Base-by-base conservation (phyloP, 1,140 invertebrate genomes). In the Magallana ariakensis region DNA sequence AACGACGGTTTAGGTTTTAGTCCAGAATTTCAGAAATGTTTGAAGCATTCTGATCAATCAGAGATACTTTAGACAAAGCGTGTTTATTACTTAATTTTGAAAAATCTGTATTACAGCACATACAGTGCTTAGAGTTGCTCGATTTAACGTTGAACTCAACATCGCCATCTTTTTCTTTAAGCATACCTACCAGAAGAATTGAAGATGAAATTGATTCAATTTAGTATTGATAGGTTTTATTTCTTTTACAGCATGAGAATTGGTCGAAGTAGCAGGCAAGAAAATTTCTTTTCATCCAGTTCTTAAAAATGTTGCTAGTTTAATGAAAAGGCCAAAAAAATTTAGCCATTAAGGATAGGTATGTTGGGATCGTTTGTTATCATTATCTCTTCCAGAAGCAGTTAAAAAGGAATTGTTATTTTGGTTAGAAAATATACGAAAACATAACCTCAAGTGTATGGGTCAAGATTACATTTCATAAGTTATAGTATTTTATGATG, bases 221-320 rank as follows among this genome's bases (percentile, higher is more conserved):
- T n/a, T 0, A 62, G 19, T 62, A 62, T 62, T n/a, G 9, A 62
- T 62, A 87, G 66, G 85, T 83, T 83, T 56, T 54, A 46, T 83
- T 10, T 10, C 5, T n/a, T 56, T 83, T 83, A n/a, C 46, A 56
- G 54, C 81, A 22, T 56, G 81, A 57, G 53, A 83, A 55, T 57
- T 83, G 16, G 81, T 54, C 7, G n/a, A 19, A 56, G 46, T 19
- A 13, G 55, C 81, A 57, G 81, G 54, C 81, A 83, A 83, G 55
- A 57, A 56, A 9, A 83, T 83, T 55, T 83, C 55, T 56, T 56
- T 83, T 46, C 16, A 33, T 22, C 81, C 81, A 16, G 81, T 83
- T 11, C 5, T 83, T 13, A 54, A 54, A 6, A 83, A 83, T 56
- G 55, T 83, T 57, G 15, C 57, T 16, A 83, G 81, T 54, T 2